Percentiles rank a stretch among this genome's conserved stretches.
Evolutionary conservation across 2,888 invertebrate genomes (phyloP).

Genomic region (Achlya flavicornis): DNA sequence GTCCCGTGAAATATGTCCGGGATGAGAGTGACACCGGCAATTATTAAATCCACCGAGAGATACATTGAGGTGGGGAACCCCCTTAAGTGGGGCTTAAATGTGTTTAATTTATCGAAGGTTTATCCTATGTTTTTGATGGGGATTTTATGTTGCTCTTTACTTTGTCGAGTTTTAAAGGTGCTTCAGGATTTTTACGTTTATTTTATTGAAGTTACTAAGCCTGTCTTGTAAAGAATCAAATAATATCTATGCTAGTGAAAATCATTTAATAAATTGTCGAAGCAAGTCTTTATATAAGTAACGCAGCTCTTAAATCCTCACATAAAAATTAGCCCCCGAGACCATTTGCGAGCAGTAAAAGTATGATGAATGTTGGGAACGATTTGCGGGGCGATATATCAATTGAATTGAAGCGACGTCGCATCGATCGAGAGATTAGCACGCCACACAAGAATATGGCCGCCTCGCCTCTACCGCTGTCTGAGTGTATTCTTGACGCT

Average conservation of each 20-base stretch:
- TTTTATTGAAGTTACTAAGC: not conserved
- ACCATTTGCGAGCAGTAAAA: constrained; percentile 8
- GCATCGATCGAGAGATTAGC: constrained; percentile 31
- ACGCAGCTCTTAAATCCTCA: not conserved
- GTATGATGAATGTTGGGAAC: constrained; percentile 25
- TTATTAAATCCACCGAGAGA: constrained; percentile 47
- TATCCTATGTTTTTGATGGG: not conserved
- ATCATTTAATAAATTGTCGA: not conserved
- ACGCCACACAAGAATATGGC: constrained; percentile 9
- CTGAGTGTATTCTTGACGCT: constrained; percentile 9
- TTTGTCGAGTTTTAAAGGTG: not conserved
- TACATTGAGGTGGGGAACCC: constrained; percentile 41
- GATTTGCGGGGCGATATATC: constrained; percentile 34
- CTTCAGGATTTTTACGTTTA: not conserved
- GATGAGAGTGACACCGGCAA: constrained; percentile 45
- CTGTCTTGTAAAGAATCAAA: too few species aligned
- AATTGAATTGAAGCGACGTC: constrained; percentile 23
- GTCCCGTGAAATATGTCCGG: constrained; percentile 31
- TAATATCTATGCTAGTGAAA: not conserved
- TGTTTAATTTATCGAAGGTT: constrained; percentile 22
- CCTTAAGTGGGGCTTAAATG: constrained; percentile 37
- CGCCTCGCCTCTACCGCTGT: not conserved
- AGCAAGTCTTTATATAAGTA: not conserved
- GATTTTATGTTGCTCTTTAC: not conserved
- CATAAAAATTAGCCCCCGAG: not conserved